Evolutionary conservation across 2,113 vertebrate genomes (phyloP).

Genomic region (Papio anubis): DNA sequence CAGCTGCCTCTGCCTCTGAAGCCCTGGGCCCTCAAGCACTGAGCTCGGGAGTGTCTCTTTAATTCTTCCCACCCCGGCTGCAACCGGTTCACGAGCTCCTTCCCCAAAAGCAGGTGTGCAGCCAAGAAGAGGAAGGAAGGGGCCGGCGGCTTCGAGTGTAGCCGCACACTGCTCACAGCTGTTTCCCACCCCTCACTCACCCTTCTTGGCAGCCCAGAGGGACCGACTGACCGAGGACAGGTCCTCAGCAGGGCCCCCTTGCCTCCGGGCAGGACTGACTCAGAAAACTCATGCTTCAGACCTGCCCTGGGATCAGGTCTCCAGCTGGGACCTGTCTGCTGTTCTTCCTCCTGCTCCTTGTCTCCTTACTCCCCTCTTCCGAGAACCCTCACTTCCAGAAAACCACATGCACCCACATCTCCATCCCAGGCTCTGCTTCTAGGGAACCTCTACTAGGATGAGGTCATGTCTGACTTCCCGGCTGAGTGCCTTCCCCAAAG

Average conservation of each 20-base stretch:
- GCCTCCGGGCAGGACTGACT: background rate
- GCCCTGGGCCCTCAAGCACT: background rate
- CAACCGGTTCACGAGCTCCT: background rate
- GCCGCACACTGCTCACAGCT: background rate
- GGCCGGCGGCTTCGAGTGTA: background rate
- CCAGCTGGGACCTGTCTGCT: fast-evolving
- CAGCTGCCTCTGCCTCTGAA: background rate
- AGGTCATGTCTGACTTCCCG: background rate
- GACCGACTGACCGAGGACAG: background rate
- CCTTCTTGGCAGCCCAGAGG: background rate
- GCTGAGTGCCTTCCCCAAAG: background rate
- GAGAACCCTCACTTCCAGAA: background rate
- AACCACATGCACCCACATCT: background rate
- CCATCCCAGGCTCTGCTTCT: background rate
- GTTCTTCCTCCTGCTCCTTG: background rate
- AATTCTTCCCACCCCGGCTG: fast-evolving
- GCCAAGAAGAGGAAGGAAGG: background rate
- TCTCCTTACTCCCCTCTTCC: fast-evolving
- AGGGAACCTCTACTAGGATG: background rate
- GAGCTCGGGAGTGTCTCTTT: background rate
- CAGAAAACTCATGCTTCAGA: too few relatives aligned
- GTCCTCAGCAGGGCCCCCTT: background rate
- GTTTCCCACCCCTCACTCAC: background rate
- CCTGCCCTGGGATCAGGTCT: background rate
- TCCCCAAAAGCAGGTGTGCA: background rate